Evolutionary conservation across 1,140 invertebrate genomes (phyloP).

Genomic region (Drosophila burlai): DNA sequence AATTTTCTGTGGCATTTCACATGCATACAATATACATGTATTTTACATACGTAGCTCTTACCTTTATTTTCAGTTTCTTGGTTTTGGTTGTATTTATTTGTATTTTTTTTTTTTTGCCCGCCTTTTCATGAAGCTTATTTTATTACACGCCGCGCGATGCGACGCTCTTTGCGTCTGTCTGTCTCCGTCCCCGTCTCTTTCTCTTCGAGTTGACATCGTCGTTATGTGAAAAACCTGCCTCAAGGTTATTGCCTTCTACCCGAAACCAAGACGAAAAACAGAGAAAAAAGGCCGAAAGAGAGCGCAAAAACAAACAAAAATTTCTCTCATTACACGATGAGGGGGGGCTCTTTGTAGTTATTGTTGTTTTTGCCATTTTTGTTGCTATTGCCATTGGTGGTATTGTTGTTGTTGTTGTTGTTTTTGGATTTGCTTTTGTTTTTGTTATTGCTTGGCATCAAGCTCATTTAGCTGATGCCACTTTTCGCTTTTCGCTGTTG

Average conservation of each 20-base stretch:
- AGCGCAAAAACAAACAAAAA: slow-evolving; percentile 70
- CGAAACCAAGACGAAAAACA: slow-evolving; percentile 55
- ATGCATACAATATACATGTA: slow-evolving; percentile 19
- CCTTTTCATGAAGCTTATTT: slow-evolving; percentile 58
- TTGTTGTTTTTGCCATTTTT: slow-evolving; percentile 21
- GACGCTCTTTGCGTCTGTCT: slow-evolving; percentile 12
- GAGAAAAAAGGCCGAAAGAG: slow-evolving; percentile 35
- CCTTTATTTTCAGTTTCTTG: slow-evolving; percentile 19
- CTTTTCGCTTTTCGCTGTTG: slow-evolving; percentile 26
- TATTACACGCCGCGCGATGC: slow-evolving; percentile 28
- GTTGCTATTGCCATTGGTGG: slow-evolving; percentile 5
- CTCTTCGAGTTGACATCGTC: slow-evolving; percentile 22
- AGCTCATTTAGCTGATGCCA: slow-evolving; percentile 39
- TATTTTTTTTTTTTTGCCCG: slow-evolving; percentile 25
- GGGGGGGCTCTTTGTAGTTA: slow-evolving; percentile 32
- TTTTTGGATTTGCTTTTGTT: not conserved
- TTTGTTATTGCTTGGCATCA: slow-evolving; percentile 36
- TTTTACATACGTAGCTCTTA: slow-evolving; percentile 28
- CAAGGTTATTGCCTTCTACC: slow-evolving; percentile 77
- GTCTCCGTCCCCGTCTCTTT: slow-evolving; percentile 4
- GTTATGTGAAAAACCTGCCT: slow-evolving; percentile 80
- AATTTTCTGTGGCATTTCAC: slow-evolving; percentile 35
- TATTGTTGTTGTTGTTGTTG: slow-evolving; percentile 13
- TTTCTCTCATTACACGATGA: slow-evolving; percentile 76
- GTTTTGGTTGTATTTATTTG: not conserved